Conservation (phyloP, 2,888 invertebrate species). For the Spisula subtruncata region DNA sequence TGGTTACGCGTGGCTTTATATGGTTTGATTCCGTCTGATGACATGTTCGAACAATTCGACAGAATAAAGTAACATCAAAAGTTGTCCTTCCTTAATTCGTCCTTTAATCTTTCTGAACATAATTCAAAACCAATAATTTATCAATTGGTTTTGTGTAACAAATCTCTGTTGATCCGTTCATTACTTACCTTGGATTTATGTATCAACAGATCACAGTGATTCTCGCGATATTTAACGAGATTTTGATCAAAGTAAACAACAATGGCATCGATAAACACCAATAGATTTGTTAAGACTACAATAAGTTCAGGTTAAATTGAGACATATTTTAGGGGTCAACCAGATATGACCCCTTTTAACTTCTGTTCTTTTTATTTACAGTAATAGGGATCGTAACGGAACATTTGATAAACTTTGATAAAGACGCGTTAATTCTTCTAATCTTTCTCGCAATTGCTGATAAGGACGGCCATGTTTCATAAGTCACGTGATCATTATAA, state of each 20-base stretch:
- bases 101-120: not conserved
- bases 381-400: constrained; percentile 50
- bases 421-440: constrained; percentile 48
- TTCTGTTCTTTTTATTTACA: constrained; percentile 40
- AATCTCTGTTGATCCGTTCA: constrained; percentile 30
- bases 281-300: constrained; percentile 31
- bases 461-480: constrained; percentile 29
- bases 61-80: not conserved
- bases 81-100: not conserved
- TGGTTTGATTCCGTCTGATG: not conserved
- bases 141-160: not conserved
- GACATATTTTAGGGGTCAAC: constrained; percentile 46
- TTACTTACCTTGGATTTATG: constrained; percentile 42
- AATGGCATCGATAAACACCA: constrained; percentile 46
- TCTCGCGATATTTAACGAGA: constrained; percentile 58
- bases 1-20: no score
- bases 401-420: constrained; percentile 51
- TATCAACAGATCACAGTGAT: constrained; percentile 45
- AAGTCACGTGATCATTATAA: constrained; percentile 32
- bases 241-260: constrained; percentile 56
- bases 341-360: constrained; percentile 53
- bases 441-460: constrained; percentile 45
- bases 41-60: not conserved
- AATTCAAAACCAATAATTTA: not conserved
- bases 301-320: constrained; percentile 45